Conservation (phyloP, 2,888 invertebrate species). For the Ichneumoninae sp. region DNA sequence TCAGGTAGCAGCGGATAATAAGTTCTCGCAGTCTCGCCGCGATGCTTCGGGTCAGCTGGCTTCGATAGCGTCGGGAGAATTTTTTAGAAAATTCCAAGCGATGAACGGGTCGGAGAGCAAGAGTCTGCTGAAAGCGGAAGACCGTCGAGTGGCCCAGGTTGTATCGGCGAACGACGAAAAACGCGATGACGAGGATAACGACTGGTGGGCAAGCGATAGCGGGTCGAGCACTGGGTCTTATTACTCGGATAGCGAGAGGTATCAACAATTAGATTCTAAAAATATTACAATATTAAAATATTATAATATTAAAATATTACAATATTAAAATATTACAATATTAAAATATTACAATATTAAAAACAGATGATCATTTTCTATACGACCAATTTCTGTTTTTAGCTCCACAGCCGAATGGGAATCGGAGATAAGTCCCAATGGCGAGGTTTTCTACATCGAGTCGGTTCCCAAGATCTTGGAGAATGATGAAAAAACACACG, state of each 20-base stretch:
- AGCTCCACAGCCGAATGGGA: conserved; percentile 83
- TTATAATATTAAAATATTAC: background rate
- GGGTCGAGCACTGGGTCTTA: conserved; percentile 82
- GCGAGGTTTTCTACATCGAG: conserved; percentile 82
- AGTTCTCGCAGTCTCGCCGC: conserved; percentile 59
- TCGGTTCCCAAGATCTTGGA: conserved; percentile 73
- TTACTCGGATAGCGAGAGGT: conserved; percentile 82
- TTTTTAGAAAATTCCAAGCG: conserved; percentile 2
- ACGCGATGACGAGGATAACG: conserved; percentile 76
- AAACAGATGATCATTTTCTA: background rate
- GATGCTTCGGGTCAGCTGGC: conserved; percentile 14
- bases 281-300: conserved; percentile 13
- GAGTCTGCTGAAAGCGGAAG: conserved; percentile 68
- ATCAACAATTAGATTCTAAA: conserved; percentile 37
- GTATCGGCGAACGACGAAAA: conserved; percentile 66
- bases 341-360: background rate
- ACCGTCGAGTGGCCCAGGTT: conserved; percentile 58
- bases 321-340: conserved; percentile 22
- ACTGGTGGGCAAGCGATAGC: conserved; percentile 83
- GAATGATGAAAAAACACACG: conserved; percentile 62
- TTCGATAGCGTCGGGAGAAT: background rate
- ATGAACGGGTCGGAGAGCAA: conserved; percentile 71
- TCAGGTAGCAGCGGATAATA: conserved; percentile 47
- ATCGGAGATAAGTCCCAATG: conserved; percentile 77
- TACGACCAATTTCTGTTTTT: conserved; percentile 13